These are phyloP conservation scores for Capra hircus DNA, from an alignment of 2,113 vertebrate species.

Conservation along the genomic window DNA sequence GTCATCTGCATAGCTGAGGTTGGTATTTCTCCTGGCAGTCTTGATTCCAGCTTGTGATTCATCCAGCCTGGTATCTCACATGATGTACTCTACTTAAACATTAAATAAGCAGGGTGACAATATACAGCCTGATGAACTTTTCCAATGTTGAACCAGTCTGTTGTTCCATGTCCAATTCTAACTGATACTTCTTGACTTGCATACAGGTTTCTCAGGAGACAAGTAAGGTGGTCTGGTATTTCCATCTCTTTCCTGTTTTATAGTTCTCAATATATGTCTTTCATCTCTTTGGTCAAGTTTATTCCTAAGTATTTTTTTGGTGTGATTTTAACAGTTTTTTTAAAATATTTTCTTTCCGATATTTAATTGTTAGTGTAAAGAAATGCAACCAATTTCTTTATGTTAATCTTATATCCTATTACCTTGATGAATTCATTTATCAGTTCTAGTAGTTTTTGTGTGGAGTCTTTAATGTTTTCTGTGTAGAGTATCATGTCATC, in stretches of 20 bases:
- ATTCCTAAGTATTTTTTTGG: not conserved
- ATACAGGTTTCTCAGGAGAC: not conserved
- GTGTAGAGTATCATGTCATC: not conserved
- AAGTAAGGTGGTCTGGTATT: not conserved
- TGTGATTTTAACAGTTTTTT: not conserved
- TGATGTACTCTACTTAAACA: not conserved
- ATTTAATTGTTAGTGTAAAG: not conserved
- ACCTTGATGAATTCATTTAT: not conserved
- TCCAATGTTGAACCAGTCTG: not conserved
- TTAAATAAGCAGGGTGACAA: not conserved
- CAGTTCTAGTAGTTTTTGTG: not conserved
- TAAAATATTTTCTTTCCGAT: not conserved
- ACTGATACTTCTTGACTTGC: not conserved
- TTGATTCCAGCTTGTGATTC: not conserved
- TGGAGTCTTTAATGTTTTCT: not conserved
- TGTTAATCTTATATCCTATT: not conserved
- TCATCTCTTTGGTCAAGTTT: not conserved
- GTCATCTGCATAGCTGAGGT: not conserved
- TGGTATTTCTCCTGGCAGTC: not conserved
- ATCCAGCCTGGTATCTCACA: not conserved
- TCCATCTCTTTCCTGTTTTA: not conserved
- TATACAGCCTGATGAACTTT: not conserved
- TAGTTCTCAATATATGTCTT: not conserved
- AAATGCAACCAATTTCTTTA: not conserved
- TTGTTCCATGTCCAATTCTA: not conserved